Conservation (phyloP, 2,888 invertebrate genomes). For the Diaperis boleti region DNA sequence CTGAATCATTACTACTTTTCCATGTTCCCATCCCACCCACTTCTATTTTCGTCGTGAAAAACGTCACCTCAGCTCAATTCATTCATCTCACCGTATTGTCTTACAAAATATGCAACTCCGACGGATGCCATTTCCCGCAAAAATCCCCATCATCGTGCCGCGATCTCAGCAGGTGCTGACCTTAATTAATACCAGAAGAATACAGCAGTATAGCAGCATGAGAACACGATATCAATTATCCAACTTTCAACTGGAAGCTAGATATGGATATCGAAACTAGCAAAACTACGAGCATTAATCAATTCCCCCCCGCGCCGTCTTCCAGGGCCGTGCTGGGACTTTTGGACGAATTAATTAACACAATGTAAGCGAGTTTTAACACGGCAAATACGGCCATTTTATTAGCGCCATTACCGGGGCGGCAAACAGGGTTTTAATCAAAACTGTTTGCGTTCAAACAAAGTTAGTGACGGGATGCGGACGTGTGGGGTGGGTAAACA, state of each 20-base stretch:
- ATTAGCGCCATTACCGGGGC: slow-evolving; percentile 2
- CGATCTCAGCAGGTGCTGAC: slow-evolving; percentile 17
- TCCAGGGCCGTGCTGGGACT: slow-evolving; percentile 2
- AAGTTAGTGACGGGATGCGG: neutral
- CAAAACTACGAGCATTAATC: slow-evolving; percentile 30
- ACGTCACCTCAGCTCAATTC: no score
- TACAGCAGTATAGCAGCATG: slow-evolving; percentile 8
- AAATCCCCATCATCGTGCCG: slow-evolving; percentile 11
- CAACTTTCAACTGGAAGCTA: slow-evolving; percentile 24
- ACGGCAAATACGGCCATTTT: slow-evolving; percentile 11
- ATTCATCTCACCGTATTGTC: no score
- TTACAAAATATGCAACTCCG: neutral
- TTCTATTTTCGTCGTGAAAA: neutral
- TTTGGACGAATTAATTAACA: slow-evolving; percentile 13
- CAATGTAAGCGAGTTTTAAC: slow-evolving; percentile 3
- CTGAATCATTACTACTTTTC: no score
- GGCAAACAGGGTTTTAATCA: slow-evolving; percentile 21
- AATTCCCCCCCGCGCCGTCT: neutral
- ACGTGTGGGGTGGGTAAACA: no score
- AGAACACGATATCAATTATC: slow-evolving; percentile 32
- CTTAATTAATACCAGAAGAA: slow-evolving; percentile 19
- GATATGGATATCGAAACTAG: slow-evolving; percentile 31
- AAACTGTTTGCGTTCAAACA: slow-evolving; percentile 26
- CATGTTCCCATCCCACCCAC: no score
- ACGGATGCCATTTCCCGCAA: neutral